Percentiles rank a stretch among this genome's conserved stretches.
These are phyloP conservation scores for Brachypteracias leptosomus DNA, from an alignment of 2,113 vertebrate species.

Conservation along the genomic window DNA sequence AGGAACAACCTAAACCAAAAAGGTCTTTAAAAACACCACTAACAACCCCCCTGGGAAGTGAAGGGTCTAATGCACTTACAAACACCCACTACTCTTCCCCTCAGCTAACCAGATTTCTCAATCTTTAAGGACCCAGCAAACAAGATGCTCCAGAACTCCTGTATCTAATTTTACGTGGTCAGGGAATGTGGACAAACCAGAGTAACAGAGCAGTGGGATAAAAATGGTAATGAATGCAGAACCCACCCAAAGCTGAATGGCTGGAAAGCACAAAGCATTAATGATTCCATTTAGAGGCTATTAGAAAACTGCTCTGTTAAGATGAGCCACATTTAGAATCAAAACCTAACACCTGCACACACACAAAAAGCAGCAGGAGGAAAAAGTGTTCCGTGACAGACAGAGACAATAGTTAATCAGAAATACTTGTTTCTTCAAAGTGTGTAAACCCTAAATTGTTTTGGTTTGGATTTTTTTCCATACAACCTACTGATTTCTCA, in stretches of 20 bases:
- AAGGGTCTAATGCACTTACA: neutral
- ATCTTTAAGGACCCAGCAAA: neutral
- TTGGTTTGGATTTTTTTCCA: neutral
- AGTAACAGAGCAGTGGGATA: neutral
- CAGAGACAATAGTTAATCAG: constrained; percentile 6
- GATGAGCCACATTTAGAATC: constrained; percentile 23
- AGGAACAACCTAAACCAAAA: neutral
- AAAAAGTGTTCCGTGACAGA: constrained; percentile 31
- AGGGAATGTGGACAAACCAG: neutral
- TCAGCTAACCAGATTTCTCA: neutral
- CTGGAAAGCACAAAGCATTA: constrained; percentile 54
- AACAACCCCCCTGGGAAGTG: neutral
- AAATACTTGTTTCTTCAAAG: constrained; percentile 21
- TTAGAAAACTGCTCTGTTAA: constrained; percentile 3
- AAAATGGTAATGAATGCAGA: constrained; percentile 44
- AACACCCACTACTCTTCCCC: neutral
- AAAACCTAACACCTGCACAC: constrained; percentile 49
- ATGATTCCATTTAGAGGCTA: constrained; percentile 51
- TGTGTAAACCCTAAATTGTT: neutral
- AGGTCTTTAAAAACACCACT: neutral
- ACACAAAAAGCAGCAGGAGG: constrained; percentile 23
- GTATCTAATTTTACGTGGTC: neutral
- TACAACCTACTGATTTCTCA: neutral
- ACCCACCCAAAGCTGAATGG: constrained; percentile 24
- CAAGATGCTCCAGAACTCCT: neutral